A percentile compares a stretch with the other conserved stretches of the same genome.
Conservation (phyloP, 2,888 invertebrate genomes). For the Habroteleia sp. region DNA sequence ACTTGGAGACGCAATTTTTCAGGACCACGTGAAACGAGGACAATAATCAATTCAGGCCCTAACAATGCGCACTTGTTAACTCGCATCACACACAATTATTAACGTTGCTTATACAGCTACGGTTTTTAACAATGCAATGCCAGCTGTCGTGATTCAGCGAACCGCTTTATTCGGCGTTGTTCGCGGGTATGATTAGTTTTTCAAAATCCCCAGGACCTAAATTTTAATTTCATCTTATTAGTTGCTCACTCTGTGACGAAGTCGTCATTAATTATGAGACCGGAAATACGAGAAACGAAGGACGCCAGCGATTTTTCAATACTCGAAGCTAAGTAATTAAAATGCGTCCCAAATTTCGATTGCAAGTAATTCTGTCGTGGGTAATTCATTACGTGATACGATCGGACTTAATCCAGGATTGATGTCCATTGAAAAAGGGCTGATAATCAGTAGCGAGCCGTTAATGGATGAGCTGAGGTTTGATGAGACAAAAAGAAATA, state of each 20-base stretch:
- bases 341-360: slow-evolving; percentile 49
- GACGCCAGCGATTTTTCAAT: slow-evolving; percentile 18
- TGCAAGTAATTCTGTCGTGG: slow-evolving; percentile 43
- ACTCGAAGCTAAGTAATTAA: slow-evolving; percentile 37
- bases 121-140: slow-evolving; percentile 28
- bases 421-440: slow-evolving; percentile 48
- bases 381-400: slow-evolving; percentile 51
- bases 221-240: slow-evolving; percentile 10
- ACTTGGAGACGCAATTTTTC: slow-evolving; percentile 27
- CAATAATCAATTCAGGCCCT: slow-evolving; percentile 30
- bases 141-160: slow-evolving; percentile 28
- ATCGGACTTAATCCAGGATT: slow-evolving; percentile 51
- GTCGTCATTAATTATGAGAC: slow-evolving; percentile 8
- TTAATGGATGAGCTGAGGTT: slow-evolving; percentile 57
- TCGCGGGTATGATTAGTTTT: slow-evolving; percentile 16
- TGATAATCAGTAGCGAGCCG: slow-evolving; percentile 51
- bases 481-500: slow-evolving; percentile 49
- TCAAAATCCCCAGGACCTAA: slow-evolving; percentile 4
- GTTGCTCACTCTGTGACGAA: neutral
- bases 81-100: slow-evolving; percentile 41
- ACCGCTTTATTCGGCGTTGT: slow-evolving; percentile 12
- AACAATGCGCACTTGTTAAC: slow-evolving; percentile 38
- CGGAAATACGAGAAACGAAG: neutral
- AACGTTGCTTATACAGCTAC: slow-evolving; percentile 8
- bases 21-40: slow-evolving; percentile 4